Base-by-base conservation (phyloP, 2,113 vertebrate genomes). In the Ceuthmochares aereus region DNA sequence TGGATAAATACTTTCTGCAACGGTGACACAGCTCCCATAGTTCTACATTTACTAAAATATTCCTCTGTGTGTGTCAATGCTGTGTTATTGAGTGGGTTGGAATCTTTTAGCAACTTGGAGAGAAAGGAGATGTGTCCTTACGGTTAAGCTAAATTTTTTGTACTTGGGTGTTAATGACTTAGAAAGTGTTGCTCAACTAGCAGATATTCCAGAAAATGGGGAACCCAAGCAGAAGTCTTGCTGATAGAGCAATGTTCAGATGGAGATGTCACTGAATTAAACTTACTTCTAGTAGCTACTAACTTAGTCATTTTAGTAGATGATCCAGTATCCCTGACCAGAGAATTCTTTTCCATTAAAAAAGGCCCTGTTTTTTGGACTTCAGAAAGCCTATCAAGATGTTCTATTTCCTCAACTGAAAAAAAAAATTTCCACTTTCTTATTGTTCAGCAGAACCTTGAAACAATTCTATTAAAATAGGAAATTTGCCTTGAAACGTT, bases 41-140 rank as follows among this genome's bases (percentile, higher is more conserved):
- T 7, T 7, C 29, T 22, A 4, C 9, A 14, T 34, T 68, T 47
- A 30, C 51, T 37, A 1, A 54, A 79, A 9, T 29, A n/a, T 12
- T 79, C 52, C 17, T 37, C 52, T 75, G 42, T 37, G 21, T 22
- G 34, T 27, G 7, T 27, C 0, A 0, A 4, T 10, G 12, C 4
- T 6, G 7, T 23, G 4, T 29, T 34, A 29, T 0, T 1, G 45
- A 29, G 7, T 34, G 26, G 21, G 32, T 52, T 79, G 42, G 30
- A 68, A 26, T 51, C 22, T 23, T 20, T 20, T 18, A 59, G 25
- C 7, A 75, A 54, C 15, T 72, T 49, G 18, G 18, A 87, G 32
- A 58, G 60, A 32, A 63, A 82, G 14, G 19, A 66, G 16, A 45
- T 11, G 6, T 2, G 4, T 14, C 42, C 45, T 45, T 63, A 43